Evolutionary conservation across 2,797 vertebrate genomes (phyloP).

Genomic region (Halcyon badia): DNA sequence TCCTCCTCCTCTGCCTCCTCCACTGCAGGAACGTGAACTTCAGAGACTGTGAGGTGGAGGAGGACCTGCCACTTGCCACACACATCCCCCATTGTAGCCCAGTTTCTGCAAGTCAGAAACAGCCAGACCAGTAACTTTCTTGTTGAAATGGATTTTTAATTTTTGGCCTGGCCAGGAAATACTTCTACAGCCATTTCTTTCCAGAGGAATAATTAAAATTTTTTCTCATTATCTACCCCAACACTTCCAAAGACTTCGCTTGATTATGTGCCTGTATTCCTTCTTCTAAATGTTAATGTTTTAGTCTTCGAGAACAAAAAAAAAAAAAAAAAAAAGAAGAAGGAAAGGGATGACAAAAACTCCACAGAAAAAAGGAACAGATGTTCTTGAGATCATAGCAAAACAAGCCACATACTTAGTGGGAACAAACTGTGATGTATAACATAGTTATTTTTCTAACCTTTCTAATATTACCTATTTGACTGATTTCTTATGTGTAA

Average conservation of each 20-base stretch:
- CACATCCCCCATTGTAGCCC: not conserved
- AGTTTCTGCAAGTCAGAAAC: not conserved
- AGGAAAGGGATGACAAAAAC: not conserved
- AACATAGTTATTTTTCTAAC: constrained; percentile 22
- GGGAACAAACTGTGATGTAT: constrained; percentile 1
- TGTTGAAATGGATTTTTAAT: not conserved
- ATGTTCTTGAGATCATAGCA: constrained; percentile 49
- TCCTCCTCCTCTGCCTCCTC: not conserved
- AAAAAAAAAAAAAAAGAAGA: not conserved
- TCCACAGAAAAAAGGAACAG: constrained; percentile 13
- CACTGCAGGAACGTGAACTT: not conserved
- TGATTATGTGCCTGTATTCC: not conserved
- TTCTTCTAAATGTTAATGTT: not conserved
- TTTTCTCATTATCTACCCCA: not conserved
- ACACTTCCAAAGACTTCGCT: not conserved
- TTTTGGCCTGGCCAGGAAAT: not conserved
- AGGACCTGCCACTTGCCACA: not conserved
- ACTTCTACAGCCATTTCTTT: not conserved
- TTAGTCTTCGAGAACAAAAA: not conserved
- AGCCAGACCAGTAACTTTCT: not conserved
- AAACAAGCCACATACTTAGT: constrained; percentile 10
- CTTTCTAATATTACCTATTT: constrained; percentile 57
- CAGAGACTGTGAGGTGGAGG: fast-evolving
- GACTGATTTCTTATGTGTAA: constrained; percentile 62
- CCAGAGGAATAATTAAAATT: not conserved